These are phyloP conservation scores for Emmelina monodactyla DNA, from an alignment of 2,888 invertebrate genomes.

Conservation along the genomic window DNA sequence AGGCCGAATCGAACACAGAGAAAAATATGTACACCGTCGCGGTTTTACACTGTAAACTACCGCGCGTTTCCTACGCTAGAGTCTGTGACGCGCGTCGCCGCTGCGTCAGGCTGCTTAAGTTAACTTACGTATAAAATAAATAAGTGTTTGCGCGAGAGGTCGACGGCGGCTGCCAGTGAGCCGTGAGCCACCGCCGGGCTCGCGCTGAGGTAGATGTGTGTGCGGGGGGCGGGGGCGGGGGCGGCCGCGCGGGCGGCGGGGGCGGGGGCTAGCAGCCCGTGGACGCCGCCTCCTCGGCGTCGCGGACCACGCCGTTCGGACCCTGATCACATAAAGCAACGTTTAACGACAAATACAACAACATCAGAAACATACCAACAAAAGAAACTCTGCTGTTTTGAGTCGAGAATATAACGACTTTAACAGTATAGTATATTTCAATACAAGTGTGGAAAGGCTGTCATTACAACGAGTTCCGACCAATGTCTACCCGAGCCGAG, in stretches of 20 bases:
- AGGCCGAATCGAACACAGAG: slow-evolving; percentile 10
- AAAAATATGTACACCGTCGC: slow-evolving; percentile 18
- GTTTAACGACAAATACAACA: too few species aligned
- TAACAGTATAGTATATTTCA: too few species aligned
- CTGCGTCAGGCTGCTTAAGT: not conserved
- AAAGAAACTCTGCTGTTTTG: too few species aligned
- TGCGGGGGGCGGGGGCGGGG: slow-evolving; percentile 16
- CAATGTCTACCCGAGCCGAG: too few species aligned
- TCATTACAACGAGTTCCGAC: too few species aligned
- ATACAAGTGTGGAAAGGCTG: too few species aligned
- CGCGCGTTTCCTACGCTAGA: not conserved
- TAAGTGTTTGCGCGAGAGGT: not conserved
- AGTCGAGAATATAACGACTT: too few species aligned
- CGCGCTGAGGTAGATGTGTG: slow-evolving; percentile 40
- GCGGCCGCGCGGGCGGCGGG: slow-evolving; percentile 14
- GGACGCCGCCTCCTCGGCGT: slow-evolving; percentile 15
- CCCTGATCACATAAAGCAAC: too few species aligned
- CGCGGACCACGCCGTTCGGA: slow-evolving; percentile 35
- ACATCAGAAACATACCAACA: too few species aligned
- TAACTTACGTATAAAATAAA: slow-evolving; percentile 11
- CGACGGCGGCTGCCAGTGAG: not conserved
- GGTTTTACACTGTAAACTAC: slow-evolving; percentile 1
- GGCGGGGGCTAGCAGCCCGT: slow-evolving; percentile 19
- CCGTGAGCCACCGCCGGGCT: slow-evolving; percentile 21
- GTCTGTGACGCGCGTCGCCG: not conserved